These are phyloP conservation scores for Anas bahamensis DNA, from an alignment of 2,797 vertebrate species.

Conservation along the genomic window DNA sequence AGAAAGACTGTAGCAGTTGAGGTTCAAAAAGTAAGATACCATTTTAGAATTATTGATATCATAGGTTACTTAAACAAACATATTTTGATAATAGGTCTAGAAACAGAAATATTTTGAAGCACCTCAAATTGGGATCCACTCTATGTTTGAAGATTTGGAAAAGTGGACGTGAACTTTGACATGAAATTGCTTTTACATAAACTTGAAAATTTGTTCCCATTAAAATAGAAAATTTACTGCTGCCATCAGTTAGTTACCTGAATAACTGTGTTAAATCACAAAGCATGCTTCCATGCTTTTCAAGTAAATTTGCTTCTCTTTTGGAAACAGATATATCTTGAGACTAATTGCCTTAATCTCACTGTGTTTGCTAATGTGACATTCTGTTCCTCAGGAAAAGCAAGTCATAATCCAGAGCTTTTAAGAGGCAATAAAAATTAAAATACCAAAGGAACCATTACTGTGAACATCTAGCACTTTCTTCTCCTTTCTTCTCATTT, in stretches of 20 bases:
- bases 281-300: not conserved
- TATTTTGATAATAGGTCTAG: not conserved
- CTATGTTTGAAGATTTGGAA: not conserved
- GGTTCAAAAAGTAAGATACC: not conserved
- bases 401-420: not conserved
- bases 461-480: not conserved
- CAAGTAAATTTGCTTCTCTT: not conserved
- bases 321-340: not conserved
- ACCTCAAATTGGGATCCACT: not conserved
- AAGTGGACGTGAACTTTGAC: not conserved
- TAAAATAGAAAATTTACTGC: not conserved
- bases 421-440: conserved; percentile 22
- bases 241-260: not conserved
- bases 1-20: not conserved
- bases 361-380: not conserved
- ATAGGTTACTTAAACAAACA: not conserved
- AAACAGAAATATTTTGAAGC: not conserved
- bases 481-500: not conserved
- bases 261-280: not conserved
- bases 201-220: not conserved
- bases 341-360: not conserved
- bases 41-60: not conserved
- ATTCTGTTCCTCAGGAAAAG: conserved; percentile 7
- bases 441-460: not conserved
- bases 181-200: not conserved